Evolutionary conservation across 2,113 vertebrate genomes (phyloP).

Genomic region (Gila orcuttii): DNA sequence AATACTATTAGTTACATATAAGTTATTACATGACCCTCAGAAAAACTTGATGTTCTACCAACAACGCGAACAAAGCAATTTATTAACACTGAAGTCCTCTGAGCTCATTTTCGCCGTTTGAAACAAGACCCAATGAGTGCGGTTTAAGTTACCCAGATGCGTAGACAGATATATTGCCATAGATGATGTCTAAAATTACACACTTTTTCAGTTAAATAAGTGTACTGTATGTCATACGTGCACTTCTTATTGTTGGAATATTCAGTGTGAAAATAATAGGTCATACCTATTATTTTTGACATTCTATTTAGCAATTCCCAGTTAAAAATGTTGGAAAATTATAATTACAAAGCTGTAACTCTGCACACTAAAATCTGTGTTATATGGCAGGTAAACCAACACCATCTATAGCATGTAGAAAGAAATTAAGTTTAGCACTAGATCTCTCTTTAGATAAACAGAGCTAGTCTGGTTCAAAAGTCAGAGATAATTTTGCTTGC

Average conservation of each 20-base stretch:
- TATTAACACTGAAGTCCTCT: neutral
- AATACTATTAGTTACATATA: too few relatives aligned
- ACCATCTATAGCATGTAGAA: neutral
- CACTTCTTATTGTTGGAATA: neutral
- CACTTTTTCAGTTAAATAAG: too few relatives aligned
- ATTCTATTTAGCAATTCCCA: neutral
- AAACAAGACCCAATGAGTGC: too few relatives aligned
- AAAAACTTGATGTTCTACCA: neutral
- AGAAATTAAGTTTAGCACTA: neutral
- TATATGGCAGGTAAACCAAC: neutral
- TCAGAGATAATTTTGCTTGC: neutral
- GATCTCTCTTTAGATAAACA: neutral
- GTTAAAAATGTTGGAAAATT: neutral
- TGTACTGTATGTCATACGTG: neutral
- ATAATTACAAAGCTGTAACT: neutral
- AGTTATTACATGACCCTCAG: too few relatives aligned
- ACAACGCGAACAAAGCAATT: neutral
- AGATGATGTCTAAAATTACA: too few relatives aligned
- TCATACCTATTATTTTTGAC: neutral
- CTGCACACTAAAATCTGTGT: neutral
- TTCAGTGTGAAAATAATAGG: neutral
- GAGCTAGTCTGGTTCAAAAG: neutral
- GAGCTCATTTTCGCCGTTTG: too few relatives aligned
- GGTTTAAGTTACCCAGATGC: too few relatives aligned
- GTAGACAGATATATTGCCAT: too few relatives aligned